phyloP scores from a whole-genome alignment of 2,888 invertebrate species.

The Napeogenes inachia region DNA sequence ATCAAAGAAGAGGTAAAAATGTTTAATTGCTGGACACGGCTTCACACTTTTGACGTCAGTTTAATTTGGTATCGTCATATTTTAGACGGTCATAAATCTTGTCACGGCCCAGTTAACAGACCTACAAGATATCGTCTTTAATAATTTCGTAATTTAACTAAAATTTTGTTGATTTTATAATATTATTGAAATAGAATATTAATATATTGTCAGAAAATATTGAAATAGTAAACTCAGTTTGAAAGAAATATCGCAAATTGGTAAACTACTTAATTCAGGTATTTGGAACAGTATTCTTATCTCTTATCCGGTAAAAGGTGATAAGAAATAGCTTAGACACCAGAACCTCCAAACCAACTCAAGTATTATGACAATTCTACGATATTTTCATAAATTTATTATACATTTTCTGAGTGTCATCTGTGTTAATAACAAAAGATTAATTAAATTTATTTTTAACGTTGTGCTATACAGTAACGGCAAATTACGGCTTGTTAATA shows the following conservation, averaged over 20 bases:
- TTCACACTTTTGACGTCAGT: background rate
- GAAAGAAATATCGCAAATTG: slow-evolving; percentile 25
- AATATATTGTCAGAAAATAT: background rate
- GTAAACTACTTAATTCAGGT: slow-evolving; percentile 26
- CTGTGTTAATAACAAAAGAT: no score
- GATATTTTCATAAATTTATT: no score
- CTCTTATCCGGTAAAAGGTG: slow-evolving; percentile 31
- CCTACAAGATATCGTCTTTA: background rate
- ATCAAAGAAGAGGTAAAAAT: background rate
- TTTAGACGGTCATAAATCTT: slow-evolving; percentile 1
- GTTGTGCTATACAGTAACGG: no score
- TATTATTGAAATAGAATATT: background rate
- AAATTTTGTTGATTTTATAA: background rate
- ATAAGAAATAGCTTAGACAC: slow-evolving; percentile 19
- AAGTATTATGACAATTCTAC: no score
- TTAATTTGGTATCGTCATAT: slow-evolving; percentile 3
- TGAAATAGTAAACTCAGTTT: slow-evolving; percentile 18
- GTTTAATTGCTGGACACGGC: slow-evolving; percentile 1
- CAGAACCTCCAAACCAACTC: slow-evolving; percentile 7
- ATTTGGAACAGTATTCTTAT: slow-evolving; percentile 33
- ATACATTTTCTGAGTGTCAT: no score
- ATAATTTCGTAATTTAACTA: background rate
- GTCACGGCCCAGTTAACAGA: background rate
- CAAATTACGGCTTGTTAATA: slow-evolving; percentile 3
- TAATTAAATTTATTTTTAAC: no score